Percentiles rank a stretch among this genome's conserved stretches.
Conservation (phyloP, 2,888 invertebrate species). For the Iphiclides podalirius region DNA sequence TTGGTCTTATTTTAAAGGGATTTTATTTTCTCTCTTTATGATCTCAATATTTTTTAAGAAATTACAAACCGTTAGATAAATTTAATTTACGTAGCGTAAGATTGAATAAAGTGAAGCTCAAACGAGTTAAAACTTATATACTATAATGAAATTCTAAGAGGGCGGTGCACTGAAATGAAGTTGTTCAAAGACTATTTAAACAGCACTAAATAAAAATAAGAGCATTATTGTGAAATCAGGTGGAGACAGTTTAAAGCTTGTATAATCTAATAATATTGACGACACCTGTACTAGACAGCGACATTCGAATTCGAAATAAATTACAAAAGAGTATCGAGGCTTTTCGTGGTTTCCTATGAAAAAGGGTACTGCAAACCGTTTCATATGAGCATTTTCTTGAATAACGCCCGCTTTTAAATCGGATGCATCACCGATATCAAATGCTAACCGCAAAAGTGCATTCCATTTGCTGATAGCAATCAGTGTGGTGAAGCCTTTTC, state of each 20-base stretch:
- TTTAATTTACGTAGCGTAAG: conserved; percentile 3
- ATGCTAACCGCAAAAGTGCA: conserved; percentile 48
- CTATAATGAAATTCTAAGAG: conserved; percentile 10
- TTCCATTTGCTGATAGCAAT: conserved; percentile 48
- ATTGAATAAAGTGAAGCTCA: conserved; percentile 3
- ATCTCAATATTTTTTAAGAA: too few species aligned
- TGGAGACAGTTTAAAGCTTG: too few species aligned
- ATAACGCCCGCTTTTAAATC: conserved; percentile 19
- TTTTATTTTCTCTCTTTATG: too few species aligned
- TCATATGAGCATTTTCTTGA: conserved; percentile 8
- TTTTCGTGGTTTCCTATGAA: background rate
- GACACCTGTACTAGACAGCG: too few species aligned
- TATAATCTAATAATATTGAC: too few species aligned
- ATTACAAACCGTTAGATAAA: too few species aligned
- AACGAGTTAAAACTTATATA: background rate
- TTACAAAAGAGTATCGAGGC: background rate
- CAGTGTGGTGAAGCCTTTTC: conserved; percentile 51
- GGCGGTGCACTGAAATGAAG: background rate
- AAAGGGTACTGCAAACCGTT: background rate
- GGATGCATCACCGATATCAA: conserved; percentile 31
- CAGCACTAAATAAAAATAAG: too few species aligned
- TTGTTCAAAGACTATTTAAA: background rate
- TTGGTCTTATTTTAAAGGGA: too few species aligned
- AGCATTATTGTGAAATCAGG: too few species aligned
- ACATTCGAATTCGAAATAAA: too few species aligned